A percentile compares a stretch with the other conserved stretches of the same genome.
Evolutionary conservation across 2,113 vertebrate species (phyloP).

Genomic region (Gopherus flavomarginatus): DNA sequence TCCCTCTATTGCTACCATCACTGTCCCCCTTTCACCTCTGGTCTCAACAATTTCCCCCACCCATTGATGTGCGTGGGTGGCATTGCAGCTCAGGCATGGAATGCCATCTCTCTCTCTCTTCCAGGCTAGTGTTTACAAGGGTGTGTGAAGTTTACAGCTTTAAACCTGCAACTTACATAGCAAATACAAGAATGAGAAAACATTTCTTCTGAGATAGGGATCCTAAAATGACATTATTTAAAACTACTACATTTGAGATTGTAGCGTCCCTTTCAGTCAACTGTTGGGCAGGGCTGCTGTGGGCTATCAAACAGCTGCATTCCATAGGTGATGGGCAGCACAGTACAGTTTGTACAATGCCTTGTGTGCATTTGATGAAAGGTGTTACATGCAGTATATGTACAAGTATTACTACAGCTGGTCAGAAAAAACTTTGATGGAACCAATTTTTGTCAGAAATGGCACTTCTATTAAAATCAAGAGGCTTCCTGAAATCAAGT

Average conservation of each 20-base stretch:
- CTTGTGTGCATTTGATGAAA: neutral
- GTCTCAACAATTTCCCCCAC: neutral
- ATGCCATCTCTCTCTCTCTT: neutral
- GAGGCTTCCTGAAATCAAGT: accelerated
- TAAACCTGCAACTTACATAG: neutral
- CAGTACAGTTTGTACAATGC: neutral
- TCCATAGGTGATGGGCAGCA: neutral
- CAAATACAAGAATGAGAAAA: neutral
- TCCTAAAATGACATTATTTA: neutral
- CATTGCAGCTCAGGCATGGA: neutral
- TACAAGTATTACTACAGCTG: neutral
- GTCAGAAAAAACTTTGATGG: neutral
- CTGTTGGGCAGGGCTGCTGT: neutral
- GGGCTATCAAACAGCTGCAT: neutral
- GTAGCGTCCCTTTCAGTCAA: neutral
- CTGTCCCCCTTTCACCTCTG: neutral
- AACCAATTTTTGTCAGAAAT: neutral
- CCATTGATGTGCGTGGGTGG: neutral
- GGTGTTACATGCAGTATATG: neutral
- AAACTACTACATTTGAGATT: neutral
- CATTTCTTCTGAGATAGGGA: neutral
- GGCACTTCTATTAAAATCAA: neutral
- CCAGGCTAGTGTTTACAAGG: neutral
- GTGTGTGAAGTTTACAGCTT: neutral
- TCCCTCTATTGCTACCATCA: neutral